These are phyloP conservation scores for Gobio gobio DNA, from an alignment of 2,113 vertebrate genomes.

Conservation along the genomic window DNA sequence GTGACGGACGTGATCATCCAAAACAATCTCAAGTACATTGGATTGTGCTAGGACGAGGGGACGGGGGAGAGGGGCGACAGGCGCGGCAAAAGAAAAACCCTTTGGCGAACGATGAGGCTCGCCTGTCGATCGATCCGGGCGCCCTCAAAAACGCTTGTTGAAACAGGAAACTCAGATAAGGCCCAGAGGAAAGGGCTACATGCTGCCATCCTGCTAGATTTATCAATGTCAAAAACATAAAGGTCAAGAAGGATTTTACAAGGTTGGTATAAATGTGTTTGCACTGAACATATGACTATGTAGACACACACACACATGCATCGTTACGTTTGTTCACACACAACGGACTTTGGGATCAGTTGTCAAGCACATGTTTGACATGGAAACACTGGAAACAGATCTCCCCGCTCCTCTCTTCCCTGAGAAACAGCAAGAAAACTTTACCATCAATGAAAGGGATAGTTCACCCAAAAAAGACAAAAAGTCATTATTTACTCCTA, in stretches of 20 bases:
- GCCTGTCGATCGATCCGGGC: constrained; percentile 58
- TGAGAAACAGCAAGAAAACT: constrained; percentile 55
- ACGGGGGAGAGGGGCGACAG: neutral
- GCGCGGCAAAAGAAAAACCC: neutral
- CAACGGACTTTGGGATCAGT: constrained; percentile 61
- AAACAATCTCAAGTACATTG: constrained; percentile 99
- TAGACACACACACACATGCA: constrained; percentile 63
- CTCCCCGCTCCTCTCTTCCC: constrained; percentile 14
- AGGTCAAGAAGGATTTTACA: constrained; percentile 65
- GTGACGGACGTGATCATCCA: constrained; percentile 99
- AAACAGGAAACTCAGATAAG: constrained; percentile 37
- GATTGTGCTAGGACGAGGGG: constrained; percentile 88
- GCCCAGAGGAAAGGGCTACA: constrained; percentile 59
- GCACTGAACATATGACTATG: constrained; percentile 77
- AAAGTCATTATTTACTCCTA: neutral
- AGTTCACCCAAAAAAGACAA: neutral
- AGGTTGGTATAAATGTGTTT: constrained; percentile 71
- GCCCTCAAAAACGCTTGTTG: constrained; percentile 38
- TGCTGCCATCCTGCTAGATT: constrained; percentile 64
- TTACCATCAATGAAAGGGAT: constrained; percentile 46
- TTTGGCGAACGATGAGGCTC: neutral
- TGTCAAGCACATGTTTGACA: constrained; percentile 69
- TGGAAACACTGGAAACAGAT: constrained; percentile 70
- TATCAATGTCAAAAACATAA: constrained; percentile 58
- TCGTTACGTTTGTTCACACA: constrained; percentile 70